Base-by-base conservation (phyloP, 2,888 invertebrate genomes). In the Catotricha subobsoleta region DNA sequence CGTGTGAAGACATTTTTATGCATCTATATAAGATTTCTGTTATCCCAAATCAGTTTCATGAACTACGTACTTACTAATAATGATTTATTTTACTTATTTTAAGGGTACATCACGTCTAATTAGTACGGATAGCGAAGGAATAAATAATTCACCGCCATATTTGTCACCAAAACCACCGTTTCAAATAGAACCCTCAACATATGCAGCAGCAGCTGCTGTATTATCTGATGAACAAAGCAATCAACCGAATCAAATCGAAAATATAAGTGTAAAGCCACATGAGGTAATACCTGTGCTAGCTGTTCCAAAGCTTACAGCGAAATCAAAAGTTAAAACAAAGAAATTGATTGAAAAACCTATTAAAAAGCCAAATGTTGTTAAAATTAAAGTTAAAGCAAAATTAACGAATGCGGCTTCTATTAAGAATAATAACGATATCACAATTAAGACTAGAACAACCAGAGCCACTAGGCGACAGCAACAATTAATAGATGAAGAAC, bases 71-170 rank as follows among this genome's bases (percentile, higher is more conserved):
- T n/a, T n/a, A n/a, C n/a, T 25, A 25, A 25, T 8, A 25, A 6
- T 8, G 30, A n/a, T 30, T 16, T 21, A 15, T 3, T 21, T 13
- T 39, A 25, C 46, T 39, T 37, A 37, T 45, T 50, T 48, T 39
- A 45, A 63, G 63, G 74, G 74, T 39, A 74, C 73, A 43, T 74
- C 74, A 39, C 68, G 74, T 48, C 67, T 74, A 55, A 71, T 74
- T 42, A 74, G 74, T 53, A 74, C 74, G 40, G 74, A 74, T 52
- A 74, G 73, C 43, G 74, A 74, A 64, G 71, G 69, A 55, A 68
- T 70, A 39, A 66, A 67, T 38, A 69, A 67, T 48, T 69, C 70
- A 39, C 69, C 71, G 41, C 63, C 64, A 46, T 65, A 67, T 46
- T 42, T 46, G 35, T 43, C 44, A 29, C 34, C 45, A 34, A 13